A percentile compares a stretch with the other conserved stretches of the same genome.
phyloP scores from a whole-genome alignment of 2,888 invertebrate genomes.

The Melinopterus prodromus region DNA sequence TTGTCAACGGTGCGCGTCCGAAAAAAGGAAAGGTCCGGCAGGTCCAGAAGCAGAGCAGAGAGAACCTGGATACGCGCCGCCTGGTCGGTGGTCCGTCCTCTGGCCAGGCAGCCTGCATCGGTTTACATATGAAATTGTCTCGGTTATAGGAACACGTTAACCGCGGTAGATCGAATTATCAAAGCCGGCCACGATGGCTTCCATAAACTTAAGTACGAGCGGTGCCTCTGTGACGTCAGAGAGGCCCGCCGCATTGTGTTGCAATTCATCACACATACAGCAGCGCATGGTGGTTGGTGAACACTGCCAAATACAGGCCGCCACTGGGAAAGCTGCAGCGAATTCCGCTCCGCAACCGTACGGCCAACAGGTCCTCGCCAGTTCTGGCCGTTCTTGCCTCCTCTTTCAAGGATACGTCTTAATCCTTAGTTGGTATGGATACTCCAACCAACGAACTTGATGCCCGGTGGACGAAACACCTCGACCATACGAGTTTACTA shows the following conservation, averaged over 20 bases:
- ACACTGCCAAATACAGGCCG: slow-evolving; percentile 48
- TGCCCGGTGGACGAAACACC: no score
- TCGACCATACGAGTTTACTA: no score
- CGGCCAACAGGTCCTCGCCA: slow-evolving; percentile 32
- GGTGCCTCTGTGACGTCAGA: slow-evolving; percentile 46
- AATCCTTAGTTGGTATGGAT: background rate
- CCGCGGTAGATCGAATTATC: slow-evolving; percentile 51
- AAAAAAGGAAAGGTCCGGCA: slow-evolving; percentile 29
- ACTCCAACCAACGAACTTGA: background rate
- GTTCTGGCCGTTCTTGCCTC: slow-evolving; percentile 28
- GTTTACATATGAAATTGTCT: slow-evolving; percentile 50
- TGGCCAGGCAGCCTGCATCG: slow-evolving; percentile 38
- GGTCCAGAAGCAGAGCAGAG: background rate
- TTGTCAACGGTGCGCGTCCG: slow-evolving; percentile 23
- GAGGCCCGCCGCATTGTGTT: slow-evolving; percentile 45
- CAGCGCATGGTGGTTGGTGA: slow-evolving; percentile 45
- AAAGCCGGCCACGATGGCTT: slow-evolving; percentile 45
- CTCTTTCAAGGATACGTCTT: slow-evolving; percentile 37
- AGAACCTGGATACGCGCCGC: slow-evolving; percentile 17
- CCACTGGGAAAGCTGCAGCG: slow-evolving; percentile 45
- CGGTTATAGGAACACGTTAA: slow-evolving; percentile 47
- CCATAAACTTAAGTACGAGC: slow-evolving; percentile 45
- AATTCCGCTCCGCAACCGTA: slow-evolving; percentile 37
- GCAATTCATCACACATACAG: slow-evolving; percentile 48
- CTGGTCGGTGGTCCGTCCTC: slow-evolving; percentile 45